Base-by-base conservation (phyloP, 1,140 invertebrate genomes). In the Heliconius nattereri region DNA sequence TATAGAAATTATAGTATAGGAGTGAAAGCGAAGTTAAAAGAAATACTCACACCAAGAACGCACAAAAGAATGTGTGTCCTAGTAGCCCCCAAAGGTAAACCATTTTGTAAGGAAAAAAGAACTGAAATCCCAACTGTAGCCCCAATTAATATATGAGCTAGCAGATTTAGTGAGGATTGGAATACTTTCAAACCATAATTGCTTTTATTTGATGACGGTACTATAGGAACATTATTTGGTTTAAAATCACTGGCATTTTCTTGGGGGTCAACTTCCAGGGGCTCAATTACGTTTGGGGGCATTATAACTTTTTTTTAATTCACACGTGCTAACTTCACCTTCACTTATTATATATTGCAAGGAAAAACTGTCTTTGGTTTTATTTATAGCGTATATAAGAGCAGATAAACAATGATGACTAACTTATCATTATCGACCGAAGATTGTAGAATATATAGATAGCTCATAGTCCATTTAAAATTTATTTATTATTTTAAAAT, bases 21-120 rank as follows among this genome's bases (percentile, higher is more conserved):
- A 7, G 7, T 52, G 1, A 45, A 45, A 45, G 5, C n/a, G 3
- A 60, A 60, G 20, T 23, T 9, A 23, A 60, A 23, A n/a, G 11
- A 40, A 29, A 76, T 75, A 90, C 90, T 90, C 83, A 91, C 91
- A 81, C 90, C 91, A 57, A 89, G 66, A 57, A 91, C 89, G 79
- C 89, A 91, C 23, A 91, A 77, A 13, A 91, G 40, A 23, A 91
- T 85, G 73, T 92, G 91, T 23, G 81, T 49, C 23, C n/a, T 45
- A 16, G 82, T 88, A 8, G 84, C 57, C 32, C 74, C 71, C 6
- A 86, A 26, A 0, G 89, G 87, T 29, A 89, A 49, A 52, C 84
- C 86, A 77, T 74, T 66, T 80, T 75, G 66, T 6, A 89, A 87
- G 1, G 83, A 66, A 52, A 87, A 89, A n/a, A 86, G 23, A 11